Conservation (phyloP, 2,888 invertebrate genomes). For the Carterocephalus palaemon region DNA sequence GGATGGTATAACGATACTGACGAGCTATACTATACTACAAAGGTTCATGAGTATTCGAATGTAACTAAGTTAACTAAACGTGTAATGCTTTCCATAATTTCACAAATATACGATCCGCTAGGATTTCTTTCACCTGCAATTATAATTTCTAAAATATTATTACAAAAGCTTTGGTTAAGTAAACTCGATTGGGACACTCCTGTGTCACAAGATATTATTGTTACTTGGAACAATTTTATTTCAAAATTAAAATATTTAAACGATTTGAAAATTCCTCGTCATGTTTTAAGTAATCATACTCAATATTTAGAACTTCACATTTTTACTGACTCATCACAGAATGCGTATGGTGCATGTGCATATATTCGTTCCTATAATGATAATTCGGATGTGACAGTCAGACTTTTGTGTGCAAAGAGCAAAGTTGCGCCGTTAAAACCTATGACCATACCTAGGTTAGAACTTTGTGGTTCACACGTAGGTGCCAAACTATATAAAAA, state of each 20-base stretch:
- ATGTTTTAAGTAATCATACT: conserved; percentile 1
- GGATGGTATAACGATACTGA: conserved; percentile 25
- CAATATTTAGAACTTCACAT: conserved; percentile 19
- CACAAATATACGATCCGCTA: conserved; percentile 28
- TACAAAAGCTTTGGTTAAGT: too few relatives aligned
- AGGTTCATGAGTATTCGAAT: neutral
- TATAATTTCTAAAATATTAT: conserved; percentile 25
- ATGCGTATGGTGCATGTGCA: conserved; percentile 25
- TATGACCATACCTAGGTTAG: conserved; percentile 5
- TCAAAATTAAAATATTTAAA: conserved; percentile 3
- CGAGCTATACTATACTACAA: conserved; percentile 23
- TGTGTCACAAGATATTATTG: too few relatives aligned
- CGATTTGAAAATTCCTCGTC: conserved; percentile 18
- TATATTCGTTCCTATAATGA: conserved; percentile 14
- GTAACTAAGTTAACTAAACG: conserved; percentile 29
- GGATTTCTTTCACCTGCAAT: conserved; percentile 25
- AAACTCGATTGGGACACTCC: too few relatives aligned
- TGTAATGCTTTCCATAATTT: conserved; percentile 22
- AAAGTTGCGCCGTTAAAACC: conserved; percentile 16
- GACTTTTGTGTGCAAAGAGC: conserved; percentile 15
- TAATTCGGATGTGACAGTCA: too few relatives aligned
- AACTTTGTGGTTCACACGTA: too few relatives aligned
- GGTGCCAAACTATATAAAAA: conserved; percentile 20
- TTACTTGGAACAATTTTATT: conserved; percentile 10
- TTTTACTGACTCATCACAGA: conserved; percentile 23